Percentiles rank a stretch among this genome's conserved stretches.
Conservation (phyloP, 30 jellyfish, hydroid and myxozoan genomes). For the Chrysaora quinquecirrha region DNA sequence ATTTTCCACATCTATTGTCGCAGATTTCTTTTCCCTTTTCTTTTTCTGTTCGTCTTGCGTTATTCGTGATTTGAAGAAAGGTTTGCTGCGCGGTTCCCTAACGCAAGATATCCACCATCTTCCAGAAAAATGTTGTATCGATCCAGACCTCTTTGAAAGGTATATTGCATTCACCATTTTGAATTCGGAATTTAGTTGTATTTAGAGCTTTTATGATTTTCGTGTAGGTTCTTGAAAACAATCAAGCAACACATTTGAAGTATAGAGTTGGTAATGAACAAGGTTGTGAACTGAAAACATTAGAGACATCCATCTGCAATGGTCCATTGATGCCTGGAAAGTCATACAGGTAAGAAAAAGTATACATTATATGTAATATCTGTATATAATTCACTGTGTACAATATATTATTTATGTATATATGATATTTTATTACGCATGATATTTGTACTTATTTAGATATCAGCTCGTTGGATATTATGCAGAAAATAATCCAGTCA, state of each 20-base stretch:
- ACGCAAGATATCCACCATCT: too few species aligned
- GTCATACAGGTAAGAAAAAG: constrained; percentile 70
- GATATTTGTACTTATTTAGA: constrained; percentile 30
- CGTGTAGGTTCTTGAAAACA: constrained; percentile 2
- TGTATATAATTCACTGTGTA: too few species aligned
- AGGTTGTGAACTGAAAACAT: constrained; percentile 64
- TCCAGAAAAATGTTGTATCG: too few species aligned
- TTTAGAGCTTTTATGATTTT: background rate
- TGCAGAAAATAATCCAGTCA: constrained; percentile 43
- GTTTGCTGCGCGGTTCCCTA: too few species aligned
- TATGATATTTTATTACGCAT: too few species aligned
- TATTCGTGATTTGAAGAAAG: too few species aligned
- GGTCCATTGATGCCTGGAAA: constrained; percentile 86
- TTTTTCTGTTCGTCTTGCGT: too few species aligned
- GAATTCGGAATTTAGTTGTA: background rate
- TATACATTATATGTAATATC: background rate
- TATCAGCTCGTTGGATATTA: constrained; percentile 68
- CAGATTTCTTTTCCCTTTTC: too few species aligned
- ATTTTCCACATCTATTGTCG: too few species aligned
- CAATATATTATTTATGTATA: too few species aligned
- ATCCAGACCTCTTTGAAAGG: background rate
- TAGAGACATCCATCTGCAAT: constrained; percentile 75
- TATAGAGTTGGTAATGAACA: constrained; percentile 74
- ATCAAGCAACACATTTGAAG: constrained; percentile 18
- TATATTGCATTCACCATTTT: background rate